phyloP scores from a whole-genome alignment of 2,797 vertebrate species.

The Typhlichthys subterraneus region DNA sequence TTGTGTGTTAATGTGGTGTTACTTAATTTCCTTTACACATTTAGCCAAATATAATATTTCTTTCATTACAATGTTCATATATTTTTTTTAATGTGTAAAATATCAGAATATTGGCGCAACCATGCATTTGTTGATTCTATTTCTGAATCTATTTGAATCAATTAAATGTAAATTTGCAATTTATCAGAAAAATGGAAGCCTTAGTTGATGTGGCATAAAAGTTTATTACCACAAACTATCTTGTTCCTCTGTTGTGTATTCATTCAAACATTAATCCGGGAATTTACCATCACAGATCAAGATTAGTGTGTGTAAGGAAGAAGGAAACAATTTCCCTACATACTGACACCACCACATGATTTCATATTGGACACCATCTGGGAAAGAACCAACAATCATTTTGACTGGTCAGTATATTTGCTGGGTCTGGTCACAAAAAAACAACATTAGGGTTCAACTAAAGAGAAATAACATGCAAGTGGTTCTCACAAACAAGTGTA shows the following conservation, averaged over 20 bases:
- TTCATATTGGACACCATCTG: neutral
- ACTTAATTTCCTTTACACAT: too few species aligned
- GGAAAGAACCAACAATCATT: constrained; percentile 7
- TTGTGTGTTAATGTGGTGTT: neutral
- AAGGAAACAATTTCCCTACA: constrained; percentile 45
- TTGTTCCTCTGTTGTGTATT: constrained; percentile 20
- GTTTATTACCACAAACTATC: neutral
- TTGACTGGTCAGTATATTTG: neutral
- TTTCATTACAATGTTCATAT: too few species aligned
- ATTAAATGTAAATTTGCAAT: neutral
- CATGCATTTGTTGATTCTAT: too few species aligned
- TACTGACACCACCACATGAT: constrained; percentile 37
- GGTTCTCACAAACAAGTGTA: too few species aligned
- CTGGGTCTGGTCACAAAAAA: too few species aligned
- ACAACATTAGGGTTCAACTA: too few species aligned
- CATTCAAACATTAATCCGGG: constrained; percentile 59
- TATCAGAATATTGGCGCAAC: too few species aligned
- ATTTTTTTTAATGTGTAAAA: too few species aligned
- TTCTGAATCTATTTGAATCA: too few species aligned
- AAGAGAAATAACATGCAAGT: too few species aligned
- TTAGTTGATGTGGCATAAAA: constrained; percentile 8
- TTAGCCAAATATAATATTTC: too few species aligned
- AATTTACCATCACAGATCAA: constrained; percentile 59
- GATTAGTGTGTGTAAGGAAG: constrained; percentile 63
- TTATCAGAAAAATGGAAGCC: constrained; percentile 39